Percentiles rank a stretch among this genome's conserved stretches.
Conservation (phyloP, 1,140 invertebrate genomes). For the Drosophila yakuba region DNA sequence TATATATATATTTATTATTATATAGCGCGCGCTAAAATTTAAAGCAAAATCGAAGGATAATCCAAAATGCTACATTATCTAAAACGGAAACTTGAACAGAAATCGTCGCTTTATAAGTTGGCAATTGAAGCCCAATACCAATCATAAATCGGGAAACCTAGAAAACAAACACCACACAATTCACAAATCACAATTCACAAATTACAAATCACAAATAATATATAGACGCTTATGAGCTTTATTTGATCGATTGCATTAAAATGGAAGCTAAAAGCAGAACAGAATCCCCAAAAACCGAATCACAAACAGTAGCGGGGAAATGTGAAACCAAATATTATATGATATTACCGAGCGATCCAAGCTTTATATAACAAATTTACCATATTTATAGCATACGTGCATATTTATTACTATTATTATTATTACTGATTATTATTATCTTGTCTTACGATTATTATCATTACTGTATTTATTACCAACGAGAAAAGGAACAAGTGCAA, state of each 20-base stretch:
- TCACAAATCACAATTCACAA: neutral
- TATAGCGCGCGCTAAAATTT: conserved; percentile 46
- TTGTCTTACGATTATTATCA: conserved; percentile 27
- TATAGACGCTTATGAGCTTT: conserved; percentile 83
- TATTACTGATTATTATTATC: conserved; percentile 40
- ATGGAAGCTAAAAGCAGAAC: conserved; percentile 19
- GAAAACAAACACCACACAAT: conserved; percentile 1
- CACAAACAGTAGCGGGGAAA: conserved; percentile 66
- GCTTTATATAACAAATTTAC: conserved; percentile 76
- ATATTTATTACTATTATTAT: conserved; percentile 64
- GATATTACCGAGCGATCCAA: conserved; percentile 78
- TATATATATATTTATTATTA: conserved; percentile 44
- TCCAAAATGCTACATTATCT: conserved; percentile 43
- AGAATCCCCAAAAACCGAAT: neutral
- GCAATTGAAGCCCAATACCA: conserved; percentile 54
- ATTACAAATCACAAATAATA: conserved; percentile 56
- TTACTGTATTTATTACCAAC: conserved; percentile 36
- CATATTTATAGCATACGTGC: conserved; percentile 61
- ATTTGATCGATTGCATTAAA: conserved; percentile 76
- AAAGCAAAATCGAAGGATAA: conserved; percentile 37
- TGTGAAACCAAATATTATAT: conserved; percentile 82
- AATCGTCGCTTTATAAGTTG: conserved; percentile 58
- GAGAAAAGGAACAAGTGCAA: conserved; percentile 27
- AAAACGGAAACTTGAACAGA: conserved; percentile 22
- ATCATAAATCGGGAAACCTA: conserved; percentile 42